Evolutionary conservation across 1,140 invertebrate species (phyloP), one percentile per base, ranked within the genome.

Genomic region (Sycobia sp.): DNA sequence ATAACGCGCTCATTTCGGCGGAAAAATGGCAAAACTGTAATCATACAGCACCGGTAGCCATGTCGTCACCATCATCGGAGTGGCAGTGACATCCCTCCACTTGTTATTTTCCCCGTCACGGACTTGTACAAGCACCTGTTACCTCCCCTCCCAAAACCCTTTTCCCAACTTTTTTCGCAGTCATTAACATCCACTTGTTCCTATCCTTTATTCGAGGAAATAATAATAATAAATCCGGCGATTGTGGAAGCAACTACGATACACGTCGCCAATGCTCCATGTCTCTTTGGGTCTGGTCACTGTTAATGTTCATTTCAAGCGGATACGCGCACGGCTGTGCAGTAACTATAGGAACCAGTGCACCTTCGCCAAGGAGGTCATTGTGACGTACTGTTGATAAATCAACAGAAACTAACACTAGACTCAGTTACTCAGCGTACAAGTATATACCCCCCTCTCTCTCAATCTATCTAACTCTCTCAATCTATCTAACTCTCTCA

Each of bases 211-310:
- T 43, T 29, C 51, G 39, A 23, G 23, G 55, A 18, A 34, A 32
- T 34, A 41, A 23, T 36, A 43, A 56, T 70, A 75, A 72, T 79
- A 78, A 80, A 80, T 79, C 73, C 72, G 60, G 53, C 57, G 61
- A 73, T 76, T 74, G 76, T 73, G 59, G 67, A 55, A 54, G 49
- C 63, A 36, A 32, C 69, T 65, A 51, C 69, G 66, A 72, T 75
- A 62, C 70, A 75, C n/a, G n/a, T n/a, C n/a, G n/a, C n/a, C n/a
- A n/a, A n/a, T 67, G 76, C 73, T 8, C 16, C 18, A 1, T n/a
- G 9, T 77, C 76, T 77, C 71, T 71, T 77, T 67, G 8, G 46
- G 58, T 70, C 47, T 63, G 61, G 66, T 67, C 69, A 65, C 65
- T 68, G 70, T 75, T 71, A 62, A 69, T 53, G 51, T 60, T 46